A percentile compares a stretch with the other conserved stretches of the same genome.
Conservation (phyloP, 2,113 vertebrate species). For the Gallinago jamesoni region DNA sequence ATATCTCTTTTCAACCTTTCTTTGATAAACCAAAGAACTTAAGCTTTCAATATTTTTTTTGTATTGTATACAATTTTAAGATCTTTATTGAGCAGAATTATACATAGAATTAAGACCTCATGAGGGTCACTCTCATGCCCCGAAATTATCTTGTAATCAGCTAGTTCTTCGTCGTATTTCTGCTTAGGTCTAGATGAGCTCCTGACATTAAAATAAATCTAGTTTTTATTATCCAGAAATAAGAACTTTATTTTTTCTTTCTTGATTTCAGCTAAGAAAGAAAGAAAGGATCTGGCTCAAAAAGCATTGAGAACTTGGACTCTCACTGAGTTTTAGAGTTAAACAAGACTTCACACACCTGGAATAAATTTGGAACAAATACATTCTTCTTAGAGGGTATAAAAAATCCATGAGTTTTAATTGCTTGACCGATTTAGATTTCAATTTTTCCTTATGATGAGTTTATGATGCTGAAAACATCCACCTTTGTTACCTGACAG, state of each 20-base stretch:
- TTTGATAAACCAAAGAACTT: not conserved
- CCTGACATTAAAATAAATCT: not conserved
- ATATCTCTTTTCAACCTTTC: not conserved
- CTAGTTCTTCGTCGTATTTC: not conserved
- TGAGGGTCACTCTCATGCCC: not conserved
- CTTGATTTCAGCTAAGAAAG: not conserved
- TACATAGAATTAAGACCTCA: not conserved
- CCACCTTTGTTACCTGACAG: not conserved
- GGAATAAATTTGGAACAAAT: not conserved
- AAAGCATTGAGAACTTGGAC: not conserved
- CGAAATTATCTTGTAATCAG: not conserved
- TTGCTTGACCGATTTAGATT: not conserved
- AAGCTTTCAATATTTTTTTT: not conserved
- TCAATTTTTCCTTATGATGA: not conserved
- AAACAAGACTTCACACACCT: not conserved
- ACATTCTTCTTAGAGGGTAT: not conserved
- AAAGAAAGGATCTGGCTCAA: not conserved
- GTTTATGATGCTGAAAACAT: not conserved
- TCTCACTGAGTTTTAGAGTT: not conserved
- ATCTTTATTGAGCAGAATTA: not conserved
- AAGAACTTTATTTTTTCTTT: not conserved
- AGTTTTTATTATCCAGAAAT: not conserved
- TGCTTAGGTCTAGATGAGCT: not conserved
- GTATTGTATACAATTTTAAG: not conserved
- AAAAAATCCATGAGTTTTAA: not conserved